Conservation (phyloP, 2,797 vertebrate genomes). For the Anomalospiza imberbis region DNA sequence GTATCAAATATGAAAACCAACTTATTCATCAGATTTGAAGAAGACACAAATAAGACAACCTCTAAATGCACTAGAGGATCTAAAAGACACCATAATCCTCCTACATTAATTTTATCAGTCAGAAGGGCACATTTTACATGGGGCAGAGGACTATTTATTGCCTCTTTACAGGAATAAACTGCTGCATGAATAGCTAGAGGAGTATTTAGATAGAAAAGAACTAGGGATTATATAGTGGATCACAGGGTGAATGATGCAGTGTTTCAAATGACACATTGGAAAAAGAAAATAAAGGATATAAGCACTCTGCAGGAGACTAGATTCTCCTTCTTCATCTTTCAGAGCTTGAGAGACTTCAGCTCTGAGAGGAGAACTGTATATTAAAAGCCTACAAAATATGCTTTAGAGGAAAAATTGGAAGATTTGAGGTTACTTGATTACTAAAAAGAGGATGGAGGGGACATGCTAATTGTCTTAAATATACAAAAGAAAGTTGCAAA, state of each 20-base stretch:
- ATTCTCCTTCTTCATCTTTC: not conserved
- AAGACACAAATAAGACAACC: not conserved
- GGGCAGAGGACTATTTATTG: not conserved
- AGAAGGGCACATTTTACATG: not conserved
- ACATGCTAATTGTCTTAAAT: not conserved
- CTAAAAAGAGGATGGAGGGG: not conserved
- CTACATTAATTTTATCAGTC: not conserved
- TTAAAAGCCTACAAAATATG: not conserved
- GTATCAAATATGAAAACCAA: not conserved
- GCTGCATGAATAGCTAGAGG: not conserved
- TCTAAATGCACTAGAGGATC: not conserved
- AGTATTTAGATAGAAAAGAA: not conserved
- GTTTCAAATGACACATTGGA: not conserved
- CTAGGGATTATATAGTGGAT: not conserved
- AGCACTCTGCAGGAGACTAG: not conserved
- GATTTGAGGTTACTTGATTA: not conserved
- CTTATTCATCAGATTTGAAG: not conserved
- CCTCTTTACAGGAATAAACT: not conserved
- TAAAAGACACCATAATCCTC: not conserved
- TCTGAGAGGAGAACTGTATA: not conserved
- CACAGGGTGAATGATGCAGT: not conserved
- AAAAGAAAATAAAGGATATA: not conserved
- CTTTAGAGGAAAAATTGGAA: not conserved
- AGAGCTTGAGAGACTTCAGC: not conserved
- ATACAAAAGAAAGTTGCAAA: not conserved